A percentile compares a stretch with the other conserved stretches of the same genome.
These are phyloP conservation scores for Parnassius orleans DNA, from an alignment of 2,888 invertebrate species.

Conservation along the genomic window DNA sequence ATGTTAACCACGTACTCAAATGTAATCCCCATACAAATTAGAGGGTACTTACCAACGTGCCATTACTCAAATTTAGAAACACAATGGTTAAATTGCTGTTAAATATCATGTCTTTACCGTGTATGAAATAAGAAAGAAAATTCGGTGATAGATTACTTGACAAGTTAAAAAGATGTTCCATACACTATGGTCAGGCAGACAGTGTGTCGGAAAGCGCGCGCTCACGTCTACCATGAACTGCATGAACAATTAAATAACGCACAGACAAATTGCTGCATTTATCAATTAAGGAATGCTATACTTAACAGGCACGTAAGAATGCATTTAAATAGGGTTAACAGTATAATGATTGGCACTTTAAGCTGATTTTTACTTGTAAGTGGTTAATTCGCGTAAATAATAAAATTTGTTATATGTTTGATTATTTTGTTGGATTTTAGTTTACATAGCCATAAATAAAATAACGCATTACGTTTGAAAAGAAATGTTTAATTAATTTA, in stretches of 20 bases:
- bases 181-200: constrained; percentile 52
- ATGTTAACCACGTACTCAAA: constrained; percentile 32
- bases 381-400: too few relatives aligned
- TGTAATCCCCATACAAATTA: constrained; percentile 61
- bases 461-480: too few relatives aligned
- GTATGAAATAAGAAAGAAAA: constrained; percentile 35
- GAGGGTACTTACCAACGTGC: constrained; percentile 42
- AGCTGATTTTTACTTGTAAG: too few relatives aligned
- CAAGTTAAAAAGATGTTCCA: constrained; percentile 37
- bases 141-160: constrained; percentile 51
- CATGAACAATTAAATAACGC: constrained; percentile 40
- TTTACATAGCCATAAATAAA: too few relatives aligned
- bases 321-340: too few relatives aligned
- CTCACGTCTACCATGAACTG: constrained; percentile 55
- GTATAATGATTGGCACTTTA: too few relatives aligned
- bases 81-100: constrained; percentile 27
- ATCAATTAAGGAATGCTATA: constrained; percentile 2
- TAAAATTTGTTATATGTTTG: too few relatives aligned
- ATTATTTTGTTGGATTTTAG: too few relatives aligned
- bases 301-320: too few relatives aligned
- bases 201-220: constrained; percentile 49
- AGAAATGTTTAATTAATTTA: too few relatives aligned
- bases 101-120: constrained; percentile 25
- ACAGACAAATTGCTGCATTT: constrained; percentile 22
- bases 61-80: constrained; percentile 41